These are phyloP conservation scores for Lampris megalopsis DNA, from an alignment of 2,113 vertebrate species.

Conservation along the genomic window DNA sequence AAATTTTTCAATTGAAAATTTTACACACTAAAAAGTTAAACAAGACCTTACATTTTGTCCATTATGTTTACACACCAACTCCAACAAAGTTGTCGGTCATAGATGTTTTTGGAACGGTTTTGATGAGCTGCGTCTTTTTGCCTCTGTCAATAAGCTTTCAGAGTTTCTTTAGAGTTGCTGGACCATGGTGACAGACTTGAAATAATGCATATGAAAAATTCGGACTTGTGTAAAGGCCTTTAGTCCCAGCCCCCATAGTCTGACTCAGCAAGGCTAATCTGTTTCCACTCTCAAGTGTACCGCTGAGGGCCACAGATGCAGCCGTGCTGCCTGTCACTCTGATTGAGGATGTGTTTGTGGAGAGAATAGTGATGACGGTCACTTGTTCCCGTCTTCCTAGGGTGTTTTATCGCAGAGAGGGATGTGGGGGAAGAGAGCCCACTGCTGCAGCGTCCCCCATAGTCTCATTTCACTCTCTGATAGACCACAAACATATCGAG, in stretches of 20 bases:
- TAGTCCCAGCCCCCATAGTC: slow-evolving; percentile 36
- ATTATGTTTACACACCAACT: too few species aligned
- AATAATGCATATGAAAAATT: too few species aligned
- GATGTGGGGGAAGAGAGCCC: slow-evolving; percentile 54
- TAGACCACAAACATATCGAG: slow-evolving; percentile 79
- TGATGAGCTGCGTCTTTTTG: too few species aligned
- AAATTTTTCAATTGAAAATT: too few species aligned
- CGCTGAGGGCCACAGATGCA: slow-evolving; percentile 47
- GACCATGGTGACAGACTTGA: too few species aligned
- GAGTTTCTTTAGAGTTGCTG: too few species aligned
- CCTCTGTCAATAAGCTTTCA: too few species aligned
- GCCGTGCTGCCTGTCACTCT: slow-evolving; percentile 64
- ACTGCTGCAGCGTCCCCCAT: slow-evolving; percentile 61
- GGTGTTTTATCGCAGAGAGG: slow-evolving; percentile 71
- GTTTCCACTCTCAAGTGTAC: slow-evolving; percentile 49
- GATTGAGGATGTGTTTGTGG: slow-evolving; percentile 76
- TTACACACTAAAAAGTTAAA: too few species aligned
- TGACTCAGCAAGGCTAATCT: slow-evolving; percentile 70
- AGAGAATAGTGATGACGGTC: slow-evolving; percentile 73
- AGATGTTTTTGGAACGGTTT: too few species aligned
- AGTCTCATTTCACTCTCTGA: slow-evolving; percentile 83
- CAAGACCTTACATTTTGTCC: too few species aligned
- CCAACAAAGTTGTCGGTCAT: too few species aligned
- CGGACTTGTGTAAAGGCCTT: too few species aligned
- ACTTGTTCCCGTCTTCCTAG: slow-evolving; percentile 71